Evolutionary conservation across 2,888 invertebrate species (phyloP), one percentile per base, ranked within the genome.

Genomic region (Polymixis lichenea): DNA sequence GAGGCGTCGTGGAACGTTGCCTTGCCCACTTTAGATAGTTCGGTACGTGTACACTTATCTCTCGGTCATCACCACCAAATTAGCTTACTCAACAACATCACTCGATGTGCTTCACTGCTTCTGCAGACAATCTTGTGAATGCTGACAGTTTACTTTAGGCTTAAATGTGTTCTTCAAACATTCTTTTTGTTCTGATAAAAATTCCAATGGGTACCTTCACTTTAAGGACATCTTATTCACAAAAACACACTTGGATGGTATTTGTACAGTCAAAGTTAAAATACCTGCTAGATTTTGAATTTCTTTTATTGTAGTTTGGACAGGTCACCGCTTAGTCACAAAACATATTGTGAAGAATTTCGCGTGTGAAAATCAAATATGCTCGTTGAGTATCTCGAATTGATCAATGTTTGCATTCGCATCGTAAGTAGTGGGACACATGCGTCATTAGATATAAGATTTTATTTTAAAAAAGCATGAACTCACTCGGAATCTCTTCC

Each of bases 321-420:
- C 62, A 67, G 72, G n/a, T 76, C 70, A 58, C 60, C 60, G 67
- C 62, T 70, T 72, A 70, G 65, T 84, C 70, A 81, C 65, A 72
- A 70, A 70, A 38, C 55, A 72, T 60, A 55, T 67, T 82, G 66
- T 67, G 73, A 78, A 82, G 78, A 85, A 83, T 85, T 86, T 87
- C 69, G 84, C 89, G 88, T 89, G 89, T 87, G 89, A 89, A 89
- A 89, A 88, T 89, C 89, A 89, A 89, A 89, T 85, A 89, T 79
- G 77, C 80, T 79, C 72, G 84, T 84, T 69, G 78, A 76, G 82
- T 81, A 81, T 83, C 86, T 86, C 77, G 80, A 87, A 87, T 84
- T 79, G 77, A 88, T 83, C 81, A 86, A 80, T 89, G 86, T 89
- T 89, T 89, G 84, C 86, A 86, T 83, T 87, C 69, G 75, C 83